Conservation (phyloP, 2,113 vertebrate genomes). For the Hemicordylus capensis region DNA sequence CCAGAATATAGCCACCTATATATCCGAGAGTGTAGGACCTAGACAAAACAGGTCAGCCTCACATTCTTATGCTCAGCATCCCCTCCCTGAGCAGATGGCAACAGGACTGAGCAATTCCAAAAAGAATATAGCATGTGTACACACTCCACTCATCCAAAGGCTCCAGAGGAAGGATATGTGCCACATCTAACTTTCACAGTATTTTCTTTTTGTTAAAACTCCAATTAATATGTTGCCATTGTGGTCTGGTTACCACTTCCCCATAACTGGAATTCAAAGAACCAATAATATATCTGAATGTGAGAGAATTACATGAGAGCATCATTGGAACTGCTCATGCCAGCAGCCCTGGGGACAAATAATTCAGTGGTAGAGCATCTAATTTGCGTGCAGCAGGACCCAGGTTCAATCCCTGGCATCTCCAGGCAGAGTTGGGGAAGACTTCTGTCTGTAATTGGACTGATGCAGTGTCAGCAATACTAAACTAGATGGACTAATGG, state of each 20-base stretch:
- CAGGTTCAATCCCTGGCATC: no score
- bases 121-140: background rate
- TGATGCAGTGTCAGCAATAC: no score
- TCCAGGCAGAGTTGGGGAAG: no score
- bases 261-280: background rate
- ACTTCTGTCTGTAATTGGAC: no score
- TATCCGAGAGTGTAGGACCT: no score
- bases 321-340: background rate
- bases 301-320: background rate
- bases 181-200: background rate
- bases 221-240: background rate
- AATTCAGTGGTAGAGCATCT: no score
- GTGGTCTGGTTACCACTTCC: background rate
- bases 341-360: no score
- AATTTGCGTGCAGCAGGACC: no score
- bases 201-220: background rate
- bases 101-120: background rate
- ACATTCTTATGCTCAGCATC: background rate
- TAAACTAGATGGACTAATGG: no score
- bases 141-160: no score
- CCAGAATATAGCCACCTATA: background rate
- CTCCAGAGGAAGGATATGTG: background rate
- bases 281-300: background rate
- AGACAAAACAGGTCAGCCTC: background rate
- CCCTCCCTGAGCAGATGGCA: no score